phyloP scores from a whole-genome alignment of 2,888 invertebrate genomes.

The Steinernema carpocapsae region DNA sequence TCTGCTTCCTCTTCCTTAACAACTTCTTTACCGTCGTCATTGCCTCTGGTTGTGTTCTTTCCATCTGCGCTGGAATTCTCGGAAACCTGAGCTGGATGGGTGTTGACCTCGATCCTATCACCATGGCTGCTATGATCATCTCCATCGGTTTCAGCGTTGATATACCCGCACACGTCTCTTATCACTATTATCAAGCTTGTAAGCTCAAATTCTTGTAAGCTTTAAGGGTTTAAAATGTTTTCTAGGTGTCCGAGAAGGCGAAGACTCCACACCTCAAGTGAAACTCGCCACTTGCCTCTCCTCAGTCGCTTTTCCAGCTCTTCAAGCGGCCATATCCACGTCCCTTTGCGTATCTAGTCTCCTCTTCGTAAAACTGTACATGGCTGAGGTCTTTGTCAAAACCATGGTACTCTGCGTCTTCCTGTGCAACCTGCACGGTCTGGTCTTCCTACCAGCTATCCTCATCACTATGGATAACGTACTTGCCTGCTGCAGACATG shows the following conservation, averaged over 20 bases:
- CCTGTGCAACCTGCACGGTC: constrained; percentile 65
- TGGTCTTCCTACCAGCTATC: constrained; percentile 63
- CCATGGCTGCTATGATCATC: constrained; percentile 66
- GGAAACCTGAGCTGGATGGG: constrained; percentile 62
- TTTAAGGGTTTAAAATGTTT: neutral
- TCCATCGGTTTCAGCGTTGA: constrained; percentile 66
- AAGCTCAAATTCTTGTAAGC: neutral
- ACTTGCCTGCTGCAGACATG: constrained; percentile 15
- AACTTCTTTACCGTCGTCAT: constrained; percentile 64
- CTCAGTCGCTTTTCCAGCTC: constrained; percentile 54
- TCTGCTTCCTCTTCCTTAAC: constrained; percentile 66
- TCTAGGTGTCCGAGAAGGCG: constrained; percentile 27
- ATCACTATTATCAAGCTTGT: constrained; percentile 60
- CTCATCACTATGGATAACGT: constrained; percentile 51
- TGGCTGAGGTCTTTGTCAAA: constrained; percentile 63
- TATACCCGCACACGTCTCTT: constrained; percentile 65
- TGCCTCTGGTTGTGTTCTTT: constrained; percentile 59
- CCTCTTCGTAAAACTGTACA: constrained; percentile 63
- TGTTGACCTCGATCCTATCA: constrained; percentile 66
- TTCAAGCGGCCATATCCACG: constrained; percentile 60
- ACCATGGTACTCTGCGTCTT: constrained; percentile 66
- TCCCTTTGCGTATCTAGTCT: constrained; percentile 62
- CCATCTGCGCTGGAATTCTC: constrained; percentile 62
- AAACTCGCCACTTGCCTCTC: constrained; percentile 48
- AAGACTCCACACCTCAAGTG: constrained; percentile 35